Percentiles rank a stretch among this genome's conserved stretches.
Conservation (phyloP, 2,888 invertebrate species). For the Liposcelis brunnea region DNA sequence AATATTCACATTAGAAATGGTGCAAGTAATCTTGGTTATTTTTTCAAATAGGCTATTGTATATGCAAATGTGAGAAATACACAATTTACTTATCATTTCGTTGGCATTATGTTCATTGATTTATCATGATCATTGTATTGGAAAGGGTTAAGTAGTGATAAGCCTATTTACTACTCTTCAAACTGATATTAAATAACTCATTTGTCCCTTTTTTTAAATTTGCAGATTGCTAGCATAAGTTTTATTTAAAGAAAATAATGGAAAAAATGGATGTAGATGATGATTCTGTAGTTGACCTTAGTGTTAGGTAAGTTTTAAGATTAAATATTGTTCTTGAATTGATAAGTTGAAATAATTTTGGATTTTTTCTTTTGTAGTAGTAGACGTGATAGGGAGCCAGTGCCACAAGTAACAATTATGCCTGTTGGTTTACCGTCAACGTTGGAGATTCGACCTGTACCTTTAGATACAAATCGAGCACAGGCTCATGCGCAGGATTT, state of each 20-base stretch:
- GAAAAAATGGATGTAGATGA: constrained; percentile 75
- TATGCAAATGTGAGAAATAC: no score
- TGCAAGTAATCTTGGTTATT: no score
- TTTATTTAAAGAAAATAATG: constrained; percentile 24
- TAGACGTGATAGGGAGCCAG: not conserved
- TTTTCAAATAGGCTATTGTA: no score
- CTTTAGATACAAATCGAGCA: not conserved
- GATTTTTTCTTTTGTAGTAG: not conserved
- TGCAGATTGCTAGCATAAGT: no score
- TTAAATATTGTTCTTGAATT: not conserved
- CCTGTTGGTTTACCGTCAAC: constrained; percentile 4
- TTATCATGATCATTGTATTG: no score
- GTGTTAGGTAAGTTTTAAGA: constrained; percentile 46
- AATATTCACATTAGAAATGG: no score
- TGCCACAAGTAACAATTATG: constrained; percentile 6
- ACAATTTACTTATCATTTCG: no score
- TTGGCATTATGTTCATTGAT: no score
- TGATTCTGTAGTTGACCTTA: constrained; percentile 71
- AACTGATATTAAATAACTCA: constrained; percentile 9
- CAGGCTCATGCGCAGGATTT: constrained; percentile 12
- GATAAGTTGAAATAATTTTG: no score
- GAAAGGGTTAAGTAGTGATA: constrained; percentile 3
- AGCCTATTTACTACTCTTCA: constrained; percentile 10
- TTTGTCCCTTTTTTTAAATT: constrained; percentile 9
- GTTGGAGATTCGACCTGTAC: constrained; percentile 2